Evolutionary conservation across 2,888 invertebrate genomes (phyloP).

Genomic region (Gasteruption jaculator): DNA sequence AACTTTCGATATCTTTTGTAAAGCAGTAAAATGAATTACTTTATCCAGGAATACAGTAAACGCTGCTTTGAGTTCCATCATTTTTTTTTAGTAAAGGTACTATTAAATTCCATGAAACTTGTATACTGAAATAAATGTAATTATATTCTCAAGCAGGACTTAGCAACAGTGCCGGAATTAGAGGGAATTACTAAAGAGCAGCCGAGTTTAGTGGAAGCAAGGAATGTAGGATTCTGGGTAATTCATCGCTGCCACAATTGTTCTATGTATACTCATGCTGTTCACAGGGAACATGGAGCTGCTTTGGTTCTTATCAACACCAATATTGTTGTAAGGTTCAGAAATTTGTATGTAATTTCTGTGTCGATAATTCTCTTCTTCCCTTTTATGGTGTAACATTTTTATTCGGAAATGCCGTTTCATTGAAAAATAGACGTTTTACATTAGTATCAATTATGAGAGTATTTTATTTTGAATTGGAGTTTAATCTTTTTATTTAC

Average conservation of each 20-base stretch:
- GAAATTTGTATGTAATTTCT: slow-evolving; percentile 9
- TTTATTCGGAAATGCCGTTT: not conserved
- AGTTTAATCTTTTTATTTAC: too few relatives aligned
- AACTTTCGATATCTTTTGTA: too few relatives aligned
- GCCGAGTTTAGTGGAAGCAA: slow-evolving; percentile 57
- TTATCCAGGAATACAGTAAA: too few relatives aligned
- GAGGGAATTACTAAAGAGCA: slow-evolving; percentile 57
- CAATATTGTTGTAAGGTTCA: slow-evolving; percentile 56
- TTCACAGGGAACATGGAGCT: slow-evolving; percentile 57
- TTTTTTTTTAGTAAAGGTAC: too few relatives aligned
- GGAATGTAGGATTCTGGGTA: slow-evolving; percentile 59
- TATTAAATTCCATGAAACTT: not conserved
- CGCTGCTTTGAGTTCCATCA: too few relatives aligned
- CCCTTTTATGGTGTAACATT: not conserved
- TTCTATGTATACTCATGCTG: slow-evolving; percentile 61
- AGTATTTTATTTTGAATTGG: too few relatives aligned
- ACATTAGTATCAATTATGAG: too few relatives aligned
- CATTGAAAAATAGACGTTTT: slow-evolving; percentile 4
- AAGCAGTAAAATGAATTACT: too few relatives aligned
- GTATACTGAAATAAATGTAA: slow-evolving; percentile 1
- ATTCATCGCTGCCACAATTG: slow-evolving; percentile 65
- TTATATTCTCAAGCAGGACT: slow-evolving; percentile 47
- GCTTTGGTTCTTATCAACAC: slow-evolving; percentile 57
- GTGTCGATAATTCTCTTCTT: not conserved
- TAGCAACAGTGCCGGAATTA: slow-evolving; percentile 54